Evolutionary conservation across 2,888 invertebrate genomes (phyloP).

Genomic region (Eudemis profundana): DNA sequence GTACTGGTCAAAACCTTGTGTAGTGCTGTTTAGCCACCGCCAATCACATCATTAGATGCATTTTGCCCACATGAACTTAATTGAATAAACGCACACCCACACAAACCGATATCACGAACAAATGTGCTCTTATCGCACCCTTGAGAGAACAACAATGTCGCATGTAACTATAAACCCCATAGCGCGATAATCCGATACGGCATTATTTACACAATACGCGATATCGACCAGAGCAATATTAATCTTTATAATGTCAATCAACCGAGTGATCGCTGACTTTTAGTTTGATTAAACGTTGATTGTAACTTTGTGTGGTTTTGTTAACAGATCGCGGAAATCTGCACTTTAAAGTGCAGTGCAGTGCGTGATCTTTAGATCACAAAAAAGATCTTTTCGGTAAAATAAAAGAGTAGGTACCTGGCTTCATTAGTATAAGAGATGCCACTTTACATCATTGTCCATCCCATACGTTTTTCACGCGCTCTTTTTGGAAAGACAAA

Average conservation of each 20-base stretch:
- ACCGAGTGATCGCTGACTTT: slow-evolving; percentile 55
- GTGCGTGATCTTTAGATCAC: no score
- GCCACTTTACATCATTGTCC: no score
- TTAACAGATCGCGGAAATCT: slow-evolving; percentile 8
- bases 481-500: background rate
- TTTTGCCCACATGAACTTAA: slow-evolving; percentile 45
- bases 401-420: no score
- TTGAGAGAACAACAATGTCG: slow-evolving; percentile 37
- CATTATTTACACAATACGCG: background rate
- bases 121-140: slow-evolving; percentile 20
- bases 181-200: background rate
- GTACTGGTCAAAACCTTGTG: slow-evolving; percentile 10
- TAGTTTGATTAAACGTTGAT: slow-evolving; percentile 43
- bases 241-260: slow-evolving; percentile 42
- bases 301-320: slow-evolving; percentile 15
- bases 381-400: no score
- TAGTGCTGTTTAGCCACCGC: slow-evolving; percentile 19
- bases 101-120: slow-evolving; percentile 30
- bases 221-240: slow-evolving; percentile 19
- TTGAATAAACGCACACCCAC: slow-evolving; percentile 50
- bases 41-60: slow-evolving; percentile 34
- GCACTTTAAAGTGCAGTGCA: background rate
- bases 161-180: background rate
- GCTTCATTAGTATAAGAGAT: no score
- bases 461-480: no score